Evolutionary conservation across 37 sponge, comb jelly and placozoan species (phyloP).

Genomic region (Haliclona indistincta): DNA sequence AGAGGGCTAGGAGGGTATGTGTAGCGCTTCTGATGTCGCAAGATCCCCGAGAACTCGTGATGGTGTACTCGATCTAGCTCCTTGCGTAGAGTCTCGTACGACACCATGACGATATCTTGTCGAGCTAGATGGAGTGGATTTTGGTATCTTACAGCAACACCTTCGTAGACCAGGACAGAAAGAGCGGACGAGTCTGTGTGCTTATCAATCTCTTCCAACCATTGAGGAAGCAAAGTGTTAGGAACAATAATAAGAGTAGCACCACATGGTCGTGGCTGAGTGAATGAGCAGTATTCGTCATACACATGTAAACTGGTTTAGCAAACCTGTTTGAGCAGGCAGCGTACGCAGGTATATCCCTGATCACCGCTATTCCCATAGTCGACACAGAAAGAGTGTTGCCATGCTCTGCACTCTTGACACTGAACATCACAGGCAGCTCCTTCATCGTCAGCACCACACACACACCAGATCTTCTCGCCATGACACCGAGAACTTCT

Average conservation of each 20-base stretch:
- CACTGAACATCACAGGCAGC: slow-evolving; percentile 49
- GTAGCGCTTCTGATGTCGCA: slow-evolving; percentile 65
- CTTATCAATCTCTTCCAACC: slow-evolving; percentile 75
- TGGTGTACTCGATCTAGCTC: slow-evolving; percentile 68
- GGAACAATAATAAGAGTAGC: slow-evolving; percentile 83
- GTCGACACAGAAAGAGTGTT: slow-evolving; percentile 60
- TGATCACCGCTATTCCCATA: slow-evolving; percentile 6
- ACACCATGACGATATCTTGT: slow-evolving; percentile 73
- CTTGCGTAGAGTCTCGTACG: slow-evolving; percentile 63
- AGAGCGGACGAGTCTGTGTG: slow-evolving; percentile 56
- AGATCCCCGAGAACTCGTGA: slow-evolving; percentile 27
- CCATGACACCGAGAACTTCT: background rate
- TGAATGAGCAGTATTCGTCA: background rate
- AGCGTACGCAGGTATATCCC: slow-evolving; percentile 37
- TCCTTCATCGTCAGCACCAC: slow-evolving; percentile 54
- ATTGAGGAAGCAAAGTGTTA: slow-evolving; percentile 64
- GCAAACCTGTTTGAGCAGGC: slow-evolving; percentile 43
- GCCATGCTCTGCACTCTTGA: slow-evolving; percentile 69
- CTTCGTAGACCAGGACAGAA: slow-evolving; percentile 65
- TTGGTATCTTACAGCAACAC: slow-evolving; percentile 48
- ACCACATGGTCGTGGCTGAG: slow-evolving; percentile 50
- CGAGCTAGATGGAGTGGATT: slow-evolving; percentile 55
- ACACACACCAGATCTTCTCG: slow-evolving; percentile 46
- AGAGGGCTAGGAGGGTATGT: slow-evolving; percentile 67
- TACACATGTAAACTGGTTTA: background rate